phyloP scores from a whole-genome alignment of 1,140 invertebrate species.

The Drosophila kepulauana region DNA sequence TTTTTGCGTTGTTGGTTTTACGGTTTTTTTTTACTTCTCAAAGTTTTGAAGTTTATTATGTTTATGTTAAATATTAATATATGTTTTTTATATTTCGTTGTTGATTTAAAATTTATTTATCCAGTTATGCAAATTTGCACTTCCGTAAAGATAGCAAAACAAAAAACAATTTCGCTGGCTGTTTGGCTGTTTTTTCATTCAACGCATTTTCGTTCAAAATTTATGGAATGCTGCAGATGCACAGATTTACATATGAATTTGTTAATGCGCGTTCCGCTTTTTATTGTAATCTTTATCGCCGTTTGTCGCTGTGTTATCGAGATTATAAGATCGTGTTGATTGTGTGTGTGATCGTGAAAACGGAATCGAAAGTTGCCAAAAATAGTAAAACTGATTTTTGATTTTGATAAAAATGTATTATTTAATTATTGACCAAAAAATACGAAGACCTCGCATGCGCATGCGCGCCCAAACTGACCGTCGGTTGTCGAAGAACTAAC shows the following conservation, averaged over 20 bases:
- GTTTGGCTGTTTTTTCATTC: constrained; percentile 37
- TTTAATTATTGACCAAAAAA: constrained; percentile 13
- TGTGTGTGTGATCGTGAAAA: constrained; percentile 10
- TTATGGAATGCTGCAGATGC: constrained; percentile 37
- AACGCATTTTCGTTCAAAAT: constrained; percentile 38
- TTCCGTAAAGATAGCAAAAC: constrained; percentile 46
- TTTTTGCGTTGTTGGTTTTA: constrained; percentile 45
- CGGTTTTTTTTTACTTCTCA: neutral
- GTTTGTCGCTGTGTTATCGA: constrained; percentile 16
- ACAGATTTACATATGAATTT: constrained; percentile 48
- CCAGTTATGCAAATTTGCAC: constrained; percentile 51
- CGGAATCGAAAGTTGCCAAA: constrained; percentile 65
- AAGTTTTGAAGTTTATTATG: constrained; percentile 30
- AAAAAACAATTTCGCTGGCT: constrained; percentile 39
- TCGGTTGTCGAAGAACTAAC: constrained; percentile 83
- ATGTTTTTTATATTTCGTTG: constrained; percentile 34
- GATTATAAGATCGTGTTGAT: constrained; percentile 14
- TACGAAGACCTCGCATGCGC: constrained; percentile 61
- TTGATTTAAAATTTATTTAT: constrained; percentile 30
- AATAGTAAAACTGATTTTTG: neutral
- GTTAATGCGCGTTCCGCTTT: constrained; percentile 20
- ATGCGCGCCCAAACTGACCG: constrained; percentile 84
- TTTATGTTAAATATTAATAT: constrained; percentile 43
- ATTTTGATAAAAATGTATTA: neutral
- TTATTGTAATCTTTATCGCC: constrained; percentile 15